Percentiles rank a stretch among this genome's conserved stretches.
phyloP scores from a whole-genome alignment of 64 coral and sea anemone species.

The Porites lutea region DNA sequence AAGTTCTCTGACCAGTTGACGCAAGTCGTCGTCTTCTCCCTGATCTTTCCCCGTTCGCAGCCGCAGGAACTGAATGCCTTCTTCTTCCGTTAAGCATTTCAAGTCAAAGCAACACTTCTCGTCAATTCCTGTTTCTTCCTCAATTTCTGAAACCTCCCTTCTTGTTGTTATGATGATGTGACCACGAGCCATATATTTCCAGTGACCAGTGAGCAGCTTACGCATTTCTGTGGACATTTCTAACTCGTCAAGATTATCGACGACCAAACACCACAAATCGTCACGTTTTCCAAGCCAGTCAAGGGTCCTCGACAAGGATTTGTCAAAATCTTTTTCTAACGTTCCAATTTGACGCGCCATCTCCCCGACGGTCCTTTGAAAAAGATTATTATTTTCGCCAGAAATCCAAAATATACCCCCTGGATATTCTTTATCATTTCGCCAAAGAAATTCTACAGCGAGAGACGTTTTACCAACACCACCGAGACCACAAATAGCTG shows the following conservation, averaged over 20 bases:
- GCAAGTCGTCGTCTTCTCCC: not conserved
- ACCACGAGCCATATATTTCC: constrained; percentile 63
- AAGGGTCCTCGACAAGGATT: constrained; percentile 32
- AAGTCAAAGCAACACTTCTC: constrained; percentile 66
- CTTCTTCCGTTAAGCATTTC: constrained; percentile 39
- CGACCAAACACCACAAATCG: constrained; percentile 69
- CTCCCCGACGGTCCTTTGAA: constrained; percentile 59
- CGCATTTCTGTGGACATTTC: constrained; percentile 59
- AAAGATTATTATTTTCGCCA: constrained; percentile 50
- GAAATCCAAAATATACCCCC: constrained; percentile 77
- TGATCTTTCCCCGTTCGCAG: constrained; percentile 25
- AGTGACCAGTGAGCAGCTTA: constrained; percentile 55
- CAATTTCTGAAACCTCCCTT: constrained; percentile 51
- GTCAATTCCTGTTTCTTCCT: constrained; percentile 42
- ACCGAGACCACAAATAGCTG: constrained; percentile 72
- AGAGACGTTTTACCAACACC: constrained; percentile 87
- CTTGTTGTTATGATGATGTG: constrained; percentile 72
- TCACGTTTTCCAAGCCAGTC: constrained; percentile 57
- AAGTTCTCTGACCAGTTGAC: constrained; percentile 36
- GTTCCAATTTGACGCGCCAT: constrained; percentile 69
- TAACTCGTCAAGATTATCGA: constrained; percentile 77
- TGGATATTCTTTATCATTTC: constrained; percentile 19
- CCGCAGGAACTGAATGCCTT: constrained; percentile 55
- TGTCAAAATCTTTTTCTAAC: constrained; percentile 52
- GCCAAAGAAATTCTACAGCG: constrained; percentile 73